Conservation (phyloP, 2,797 vertebrate genomes). For the Glyptemys insculpta region DNA sequence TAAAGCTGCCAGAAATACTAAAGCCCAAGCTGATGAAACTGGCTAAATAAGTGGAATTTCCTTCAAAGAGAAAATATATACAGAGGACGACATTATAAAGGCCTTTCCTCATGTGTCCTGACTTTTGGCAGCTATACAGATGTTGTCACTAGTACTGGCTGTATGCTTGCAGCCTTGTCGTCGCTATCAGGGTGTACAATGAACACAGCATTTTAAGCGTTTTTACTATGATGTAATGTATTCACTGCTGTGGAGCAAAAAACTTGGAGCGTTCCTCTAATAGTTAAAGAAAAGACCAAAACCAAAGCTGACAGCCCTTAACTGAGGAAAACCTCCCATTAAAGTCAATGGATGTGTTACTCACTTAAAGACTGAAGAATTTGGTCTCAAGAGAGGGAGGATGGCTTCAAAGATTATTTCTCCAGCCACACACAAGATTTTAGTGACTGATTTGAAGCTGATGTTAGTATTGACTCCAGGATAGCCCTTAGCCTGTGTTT, state of each 20-base stretch:
- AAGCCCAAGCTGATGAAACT: constrained; percentile 13
- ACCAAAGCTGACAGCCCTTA: background rate
- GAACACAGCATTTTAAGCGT: constrained; percentile 8
- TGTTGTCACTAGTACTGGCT: constrained; percentile 13
- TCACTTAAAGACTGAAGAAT: background rate
- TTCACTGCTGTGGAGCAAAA: background rate
- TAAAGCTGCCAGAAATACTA: background rate
- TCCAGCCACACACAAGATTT: background rate
- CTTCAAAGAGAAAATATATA: background rate
- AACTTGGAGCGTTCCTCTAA: background rate
- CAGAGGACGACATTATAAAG: background rate
- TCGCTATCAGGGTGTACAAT: background rate
- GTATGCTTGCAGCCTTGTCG: background rate
- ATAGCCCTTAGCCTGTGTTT: background rate
- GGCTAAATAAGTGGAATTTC: background rate
- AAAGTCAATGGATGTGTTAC: background rate
- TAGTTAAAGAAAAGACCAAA: background rate
- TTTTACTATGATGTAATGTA: background rate
- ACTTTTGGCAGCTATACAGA: constrained; percentile 26
- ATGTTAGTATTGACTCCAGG: background rate
- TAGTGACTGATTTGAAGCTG: background rate
- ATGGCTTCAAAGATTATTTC: background rate
- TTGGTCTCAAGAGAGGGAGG: background rate
- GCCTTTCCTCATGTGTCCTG: background rate
- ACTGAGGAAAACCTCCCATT: background rate